Base-by-base conservation (phyloP, 2,888 invertebrate species). In the Agrotis clavis region DNA sequence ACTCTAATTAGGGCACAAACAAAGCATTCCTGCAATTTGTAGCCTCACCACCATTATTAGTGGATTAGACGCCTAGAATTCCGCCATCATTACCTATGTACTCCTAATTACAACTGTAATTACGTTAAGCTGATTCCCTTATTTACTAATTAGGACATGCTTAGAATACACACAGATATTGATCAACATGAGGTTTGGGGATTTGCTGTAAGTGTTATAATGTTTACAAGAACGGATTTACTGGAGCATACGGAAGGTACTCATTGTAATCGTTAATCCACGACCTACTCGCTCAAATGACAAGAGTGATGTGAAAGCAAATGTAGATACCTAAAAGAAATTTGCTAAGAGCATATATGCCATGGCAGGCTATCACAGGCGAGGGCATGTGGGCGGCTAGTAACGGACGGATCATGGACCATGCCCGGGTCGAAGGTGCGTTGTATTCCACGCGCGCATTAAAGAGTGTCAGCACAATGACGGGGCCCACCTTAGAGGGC, bases 121-220 rank as follows among this genome's bases (percentile, higher is more conserved):
- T 67, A 77, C 60, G 11, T 6, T 77, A 79, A 79, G 67, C 78
- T 56, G 56, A 82, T 64, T 77, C 60, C 66, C 66, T 56, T 60
- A 67, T 71, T 70, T 57, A 61, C 54, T 82, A 60, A 79, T 81
- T 64, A 82, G 54, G 25, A 54, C 35, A 74, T 45, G 54, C 53
- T 65, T 54, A 18, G 65, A 50, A 25, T n/a, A 47, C 45, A 53
- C 64, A 13, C 48, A 61, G 54, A 61, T 75, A 67, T 76, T 62
- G 57, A 65, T 30, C 30, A 54, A 50, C 63, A 54, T 65, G 60
- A 50, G 7, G 14, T 41, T 25, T 19, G 18, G 18, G 57, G 70
- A 16, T 25, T 48, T 35, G 18, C 19, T 14, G 19, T 7, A 5
- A 11, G 21, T n/a, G n/a, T 21, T n/a, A 19, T 4, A 14, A 57